Evolutionary conservation across 2,888 invertebrate genomes (phyloP), one percentile per base, ranked within the genome.

Genomic region (Apamea crenata): DNA sequence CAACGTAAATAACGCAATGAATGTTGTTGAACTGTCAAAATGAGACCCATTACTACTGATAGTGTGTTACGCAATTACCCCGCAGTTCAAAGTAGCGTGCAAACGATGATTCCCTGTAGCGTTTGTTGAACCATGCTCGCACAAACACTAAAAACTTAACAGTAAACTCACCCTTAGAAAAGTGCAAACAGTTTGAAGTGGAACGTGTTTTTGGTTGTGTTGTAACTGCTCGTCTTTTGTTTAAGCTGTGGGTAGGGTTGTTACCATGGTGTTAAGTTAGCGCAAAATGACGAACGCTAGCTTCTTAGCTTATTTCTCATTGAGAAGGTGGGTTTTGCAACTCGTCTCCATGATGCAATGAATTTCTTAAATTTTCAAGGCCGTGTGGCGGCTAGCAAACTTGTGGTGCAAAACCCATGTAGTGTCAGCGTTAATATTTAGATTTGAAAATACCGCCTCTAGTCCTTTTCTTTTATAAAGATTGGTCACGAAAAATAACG

Each of bases 301-400:
- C 32, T 32, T 32, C 16, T 61, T 50, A 50, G 16, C 10, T 59
- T 47, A 59, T 74, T 59, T 59, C 8, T 75, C 10, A 14, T 16
- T 61, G 3, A 75, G 47, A 59, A 47, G 21, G 16, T 36, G 10
- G 25, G 5, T 77, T 40, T 63, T 25, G 61, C 36, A 76, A 77
- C 21, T 63, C 50, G 25, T 77, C 36, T 36, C 36, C 21, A 7
- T 50, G 29, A 63, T 63, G 36, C 50, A 77, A 77, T 63, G 2
- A 76, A 40, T 76, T 25, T 29, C 32, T 18, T 56, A 44, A 53
- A 77, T 53, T 32, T 53, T 77, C 53, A 32, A 77, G 53, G 53
- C 53, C 10, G 53, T 29, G 50, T 65, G 44, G 18, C 25, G 25
- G 40, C 32, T 53, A 25, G 14, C 29, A 40, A 53, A 25, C 18